Percentiles rank a stretch among this genome's conserved stretches.
Evolutionary conservation across 2,888 invertebrate species (phyloP).

Genomic region (Rambutsinella grinnellia): DNA sequence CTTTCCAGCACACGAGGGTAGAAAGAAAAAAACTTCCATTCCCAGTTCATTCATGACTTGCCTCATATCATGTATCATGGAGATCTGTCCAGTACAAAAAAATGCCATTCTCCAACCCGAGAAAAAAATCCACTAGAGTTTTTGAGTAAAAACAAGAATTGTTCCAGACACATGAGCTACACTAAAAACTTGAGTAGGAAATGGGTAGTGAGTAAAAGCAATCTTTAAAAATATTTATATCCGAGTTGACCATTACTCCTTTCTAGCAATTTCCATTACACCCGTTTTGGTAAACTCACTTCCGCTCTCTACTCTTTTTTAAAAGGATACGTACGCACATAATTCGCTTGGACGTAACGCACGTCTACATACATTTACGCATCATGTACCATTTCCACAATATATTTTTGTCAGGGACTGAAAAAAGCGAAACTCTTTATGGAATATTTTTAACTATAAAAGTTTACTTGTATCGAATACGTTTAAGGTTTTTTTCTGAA

Average conservation of each 20-base stretch:
- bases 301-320: not conserved
- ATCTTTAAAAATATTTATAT: too few relatives aligned
- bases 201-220: too few relatives aligned
- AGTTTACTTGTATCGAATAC: too few relatives aligned
- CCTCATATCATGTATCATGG: not conserved
- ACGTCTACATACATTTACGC: not conserved
- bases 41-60: not conserved
- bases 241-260: not conserved
- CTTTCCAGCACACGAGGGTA: not conserved
- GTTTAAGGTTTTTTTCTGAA: too few relatives aligned
- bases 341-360: too few relatives aligned
- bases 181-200: too few relatives aligned
- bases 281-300: not conserved
- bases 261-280: not conserved
- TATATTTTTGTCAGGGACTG: not conserved
- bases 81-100: not conserved
- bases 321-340: too few relatives aligned
- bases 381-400: not conserved
- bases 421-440: too few relatives aligned
- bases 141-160: not conserved
- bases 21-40: not conserved
- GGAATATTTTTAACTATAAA: too few relatives aligned
- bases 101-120: not conserved
- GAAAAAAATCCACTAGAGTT: slow-evolving; percentile 2
- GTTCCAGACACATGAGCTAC: too few relatives aligned